Base-by-base conservation (phyloP, 2,797 vertebrate species). In the Sorex maritimensis region DNA sequence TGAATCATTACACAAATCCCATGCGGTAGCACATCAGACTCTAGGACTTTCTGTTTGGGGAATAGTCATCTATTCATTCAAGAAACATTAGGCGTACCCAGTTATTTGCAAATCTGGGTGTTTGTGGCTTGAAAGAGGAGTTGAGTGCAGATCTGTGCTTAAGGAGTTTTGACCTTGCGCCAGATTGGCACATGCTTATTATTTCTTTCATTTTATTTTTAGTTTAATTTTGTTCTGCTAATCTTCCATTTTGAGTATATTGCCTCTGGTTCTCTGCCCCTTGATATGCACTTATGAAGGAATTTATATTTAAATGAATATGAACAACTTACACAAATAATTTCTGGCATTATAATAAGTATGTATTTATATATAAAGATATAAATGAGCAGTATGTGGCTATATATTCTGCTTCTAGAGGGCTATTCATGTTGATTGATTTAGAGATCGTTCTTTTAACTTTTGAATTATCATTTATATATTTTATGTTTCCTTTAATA, bases 1-100 rank as follows among this genome's bases (percentile, higher is more conserved):
- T 65, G 90, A 88, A 81, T 89, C 86, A 75, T 71, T 17, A 17
- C 58, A 12, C 92, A 79, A 65, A 52, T 58, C 84, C 83, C 21
- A 11, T 7, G 78, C 14, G 23, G 24, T 2, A 49, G 3, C 65
- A 2, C 65, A 23, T 9, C 58, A 52, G 74, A 82, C 30, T 49
- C 44, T 23, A 73, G 0, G 2, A 72, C 15, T 49, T 55, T 73
- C 69, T n/a, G n/a, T 41, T n/a, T 61, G 73, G 84, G 68, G 78
- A 84, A 52, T 2, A 63, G 69, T 73, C 55, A 9, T 49, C 28
- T 38, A 46, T n/a, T 73, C 73, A 41, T 34, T 84, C 67, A 4
- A 21, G 69, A 75, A 81, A 61, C 41, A 19, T 61, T 11, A 65
- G 0, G 21, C 80, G 49, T 28, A 9, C 46, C 41, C n/a, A 1